Evolutionary conservation across 1,140 invertebrate species (phyloP), one percentile per base, ranked within the genome.

Genomic region (Eumaeus atala): DNA sequence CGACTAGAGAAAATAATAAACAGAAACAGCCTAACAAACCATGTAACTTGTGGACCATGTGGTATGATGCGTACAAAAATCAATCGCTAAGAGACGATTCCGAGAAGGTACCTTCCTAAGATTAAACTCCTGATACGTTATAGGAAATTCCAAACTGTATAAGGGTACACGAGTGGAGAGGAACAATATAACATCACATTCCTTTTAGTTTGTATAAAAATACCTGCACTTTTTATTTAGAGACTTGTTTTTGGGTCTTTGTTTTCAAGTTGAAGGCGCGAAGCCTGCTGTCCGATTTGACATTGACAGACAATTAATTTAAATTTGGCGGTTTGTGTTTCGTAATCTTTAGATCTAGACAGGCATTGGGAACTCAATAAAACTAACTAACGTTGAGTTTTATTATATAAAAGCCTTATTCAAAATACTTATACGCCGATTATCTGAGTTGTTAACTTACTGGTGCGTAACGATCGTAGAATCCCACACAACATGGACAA

Each of bases 81-180:
- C 58, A 54, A 57, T 64, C 52, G 56, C 49, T 49, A 51, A 40
- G 48, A 42, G 51, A 52, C 53, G 36, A 54, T 71, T 71, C 68
- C 62, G 53, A 66, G 68, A 71, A 71, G 68, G 68, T 61, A 64
- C 66, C 55, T 70, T 63, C 21, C 21, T 28, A 28, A 68, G 68
- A 71, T 71, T 59, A 61, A 14, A 18, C 55, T 59, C 51, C 61
- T 62, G 68, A 71, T 71, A 71, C 61, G 68, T 55, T 69, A 63
- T 61, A 64, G 62, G 51, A 54, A 62, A 58, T 33, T 21, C 38
- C 38, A 40, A 52, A 52, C 21, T 59, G 59, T 52, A 60, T 49
- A 62, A 51, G 36, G 48, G 18, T 51, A 54, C 58, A 57, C 50
- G 56, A 47, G 56, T 56, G 55, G 28, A 59, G 58, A 58, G 34